These are phyloP conservation scores for Tinamus guttatus DNA, from an alignment of 2,113 vertebrate genomes.

Conservation along the genomic window DNA sequence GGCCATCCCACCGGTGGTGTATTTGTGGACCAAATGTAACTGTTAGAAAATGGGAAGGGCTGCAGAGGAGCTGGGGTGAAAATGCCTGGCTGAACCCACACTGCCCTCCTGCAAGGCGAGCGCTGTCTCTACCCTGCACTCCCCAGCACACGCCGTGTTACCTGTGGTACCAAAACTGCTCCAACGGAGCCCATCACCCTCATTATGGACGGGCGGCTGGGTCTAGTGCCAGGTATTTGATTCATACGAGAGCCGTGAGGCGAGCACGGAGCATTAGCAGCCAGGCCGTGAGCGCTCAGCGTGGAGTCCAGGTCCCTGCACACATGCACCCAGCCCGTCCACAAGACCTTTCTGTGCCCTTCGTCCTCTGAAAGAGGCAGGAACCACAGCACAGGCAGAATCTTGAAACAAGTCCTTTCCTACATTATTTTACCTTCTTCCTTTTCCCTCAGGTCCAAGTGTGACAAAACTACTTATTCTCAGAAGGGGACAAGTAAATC, in stretches of 20 bases:
- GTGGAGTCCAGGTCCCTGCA: fast-evolving
- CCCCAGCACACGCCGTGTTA: fast-evolving
- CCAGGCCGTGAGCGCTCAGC: fast-evolving
- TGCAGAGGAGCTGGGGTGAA: background rate
- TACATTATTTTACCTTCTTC: background rate
- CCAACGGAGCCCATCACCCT: background rate
- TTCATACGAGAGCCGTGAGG: background rate
- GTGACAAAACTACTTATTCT: background rate
- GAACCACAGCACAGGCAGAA: background rate
- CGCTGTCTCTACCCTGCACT: background rate
- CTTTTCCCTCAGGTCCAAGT: background rate
- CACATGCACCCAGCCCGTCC: fast-evolving
- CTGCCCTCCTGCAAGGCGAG: background rate
- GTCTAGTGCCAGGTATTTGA: background rate
- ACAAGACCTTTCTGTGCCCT: background rate
- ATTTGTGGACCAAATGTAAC: background rate
- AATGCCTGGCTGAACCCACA: background rate
- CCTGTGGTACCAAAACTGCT: background rate
- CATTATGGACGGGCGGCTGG: background rate
- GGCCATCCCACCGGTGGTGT: fast-evolving
- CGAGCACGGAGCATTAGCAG: background rate
- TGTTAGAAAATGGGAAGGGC: background rate
- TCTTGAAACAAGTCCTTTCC: background rate
- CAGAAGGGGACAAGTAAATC: background rate
- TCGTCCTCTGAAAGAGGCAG: background rate